phyloP scores from a whole-genome alignment of 2,797 vertebrate species.

The Leptodactylus fallax region DNA sequence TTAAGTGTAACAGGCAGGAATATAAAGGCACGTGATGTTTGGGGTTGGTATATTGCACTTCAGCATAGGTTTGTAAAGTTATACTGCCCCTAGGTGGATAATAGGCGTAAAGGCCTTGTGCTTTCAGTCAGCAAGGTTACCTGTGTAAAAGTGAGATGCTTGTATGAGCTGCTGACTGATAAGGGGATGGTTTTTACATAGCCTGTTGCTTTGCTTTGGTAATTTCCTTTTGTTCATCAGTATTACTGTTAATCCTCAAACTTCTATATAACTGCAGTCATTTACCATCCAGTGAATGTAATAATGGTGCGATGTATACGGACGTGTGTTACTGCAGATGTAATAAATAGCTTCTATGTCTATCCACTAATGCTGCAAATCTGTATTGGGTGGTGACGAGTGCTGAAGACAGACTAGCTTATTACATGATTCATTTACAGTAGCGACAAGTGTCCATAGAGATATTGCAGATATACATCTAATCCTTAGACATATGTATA shows the following conservation, averaged over 20 bases:
- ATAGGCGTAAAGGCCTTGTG: constrained; percentile 11
- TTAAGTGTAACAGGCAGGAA: constrained; percentile 25
- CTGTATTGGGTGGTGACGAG: not conserved
- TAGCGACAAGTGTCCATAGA: not conserved
- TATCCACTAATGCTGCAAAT: not conserved
- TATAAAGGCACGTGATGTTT: constrained; percentile 7
- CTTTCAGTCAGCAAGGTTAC: not conserved
- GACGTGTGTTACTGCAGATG: not conserved
- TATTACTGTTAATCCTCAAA: not conserved
- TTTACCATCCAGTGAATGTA: not conserved
- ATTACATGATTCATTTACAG: not conserved
- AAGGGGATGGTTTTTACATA: not conserved
- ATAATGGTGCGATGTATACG: not conserved
- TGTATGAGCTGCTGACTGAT: not conserved
- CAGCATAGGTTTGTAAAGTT: constrained; percentile 35
- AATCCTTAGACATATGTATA: too few relatives aligned
- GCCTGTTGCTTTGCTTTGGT: constrained; percentile 49
- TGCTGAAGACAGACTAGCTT: not conserved
- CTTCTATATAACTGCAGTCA: not conserved
- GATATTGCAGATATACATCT: not conserved
- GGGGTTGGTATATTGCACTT: constrained; percentile 28
- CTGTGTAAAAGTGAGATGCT: constrained; percentile 20
- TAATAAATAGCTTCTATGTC: not conserved
- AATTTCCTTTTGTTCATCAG: not conserved
- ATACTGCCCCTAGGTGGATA: constrained; percentile 37